A percentile compares a stretch with the other conserved stretches of the same genome.
Conservation (phyloP, 2,888 invertebrate genomes). For the Oscheius onirici region DNA sequence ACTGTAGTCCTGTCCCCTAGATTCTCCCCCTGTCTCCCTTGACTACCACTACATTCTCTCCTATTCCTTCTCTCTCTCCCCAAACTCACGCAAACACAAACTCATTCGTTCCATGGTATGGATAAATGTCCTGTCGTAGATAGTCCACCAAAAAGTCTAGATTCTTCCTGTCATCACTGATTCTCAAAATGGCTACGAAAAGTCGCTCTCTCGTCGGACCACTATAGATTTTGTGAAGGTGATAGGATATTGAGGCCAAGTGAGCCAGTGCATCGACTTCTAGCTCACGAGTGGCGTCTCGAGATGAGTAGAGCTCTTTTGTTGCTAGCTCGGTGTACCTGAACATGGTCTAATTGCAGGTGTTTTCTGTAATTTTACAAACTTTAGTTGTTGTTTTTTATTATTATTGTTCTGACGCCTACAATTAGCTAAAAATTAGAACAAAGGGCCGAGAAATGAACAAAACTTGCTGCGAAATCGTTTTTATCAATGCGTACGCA, state of each 20-base stretch:
- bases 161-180: slow-evolving; percentile 37
- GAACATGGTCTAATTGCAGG: no score
- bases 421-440: no score
- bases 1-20: background rate
- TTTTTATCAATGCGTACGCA: no score
- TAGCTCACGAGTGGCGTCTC: slow-evolving; percentile 24
- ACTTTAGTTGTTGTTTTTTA: background rate
- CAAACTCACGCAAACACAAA: slow-evolving; percentile 25
- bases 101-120: slow-evolving; percentile 24
- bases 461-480: no score
- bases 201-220: slow-evolving; percentile 41
- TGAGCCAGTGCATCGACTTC: slow-evolving; percentile 28
- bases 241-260: slow-evolving; percentile 13
- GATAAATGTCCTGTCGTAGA: slow-evolving; percentile 25
- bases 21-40: no score
- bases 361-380: no score
- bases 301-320: background rate
- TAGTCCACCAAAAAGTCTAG: slow-evolving; percentile 52
- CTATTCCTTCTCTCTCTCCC: background rate
- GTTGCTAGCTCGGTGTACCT: slow-evolving; percentile 30
- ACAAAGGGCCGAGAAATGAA: no score
- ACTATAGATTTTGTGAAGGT: slow-evolving; percentile 22
- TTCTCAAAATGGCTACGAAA: slow-evolving; percentile 45
- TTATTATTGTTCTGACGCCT: no score
- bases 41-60: no score